Evolutionary conservation across 2,888 invertebrate species (phyloP).

Genomic region (Eulithis testata): DNA sequence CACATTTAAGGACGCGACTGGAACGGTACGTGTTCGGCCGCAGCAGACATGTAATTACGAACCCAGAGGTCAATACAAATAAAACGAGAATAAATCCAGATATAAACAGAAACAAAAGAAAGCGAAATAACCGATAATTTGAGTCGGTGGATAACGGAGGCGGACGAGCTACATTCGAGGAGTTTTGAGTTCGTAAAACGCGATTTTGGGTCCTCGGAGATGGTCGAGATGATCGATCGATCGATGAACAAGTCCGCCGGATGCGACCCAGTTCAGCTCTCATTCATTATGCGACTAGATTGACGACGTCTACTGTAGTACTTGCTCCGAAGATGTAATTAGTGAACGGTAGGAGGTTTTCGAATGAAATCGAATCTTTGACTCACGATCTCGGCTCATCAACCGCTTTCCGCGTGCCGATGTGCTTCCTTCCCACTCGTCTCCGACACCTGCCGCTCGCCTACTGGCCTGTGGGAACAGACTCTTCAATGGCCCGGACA

Average conservation of each 20-base stretch:
- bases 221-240: constrained; percentile 67
- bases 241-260: constrained; percentile 36
- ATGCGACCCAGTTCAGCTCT: constrained; percentile 54
- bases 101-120: constrained; percentile 78
- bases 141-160: constrained; percentile 61
- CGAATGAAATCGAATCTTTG: constrained; percentile 67
- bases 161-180: constrained; percentile 69
- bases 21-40: constrained; percentile 67
- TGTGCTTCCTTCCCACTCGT: constrained; percentile 51
- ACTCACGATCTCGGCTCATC: constrained; percentile 48
- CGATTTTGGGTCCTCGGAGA: constrained; percentile 70
- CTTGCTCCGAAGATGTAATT: constrained; percentile 58
- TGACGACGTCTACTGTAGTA: constrained; percentile 52
- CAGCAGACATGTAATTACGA: constrained; percentile 75
- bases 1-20: constrained; percentile 74
- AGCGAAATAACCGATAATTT: constrained; percentile 81
- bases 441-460: constrained; percentile 70
- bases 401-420: constrained; percentile 55
- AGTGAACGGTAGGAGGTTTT: constrained; percentile 52
- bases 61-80: constrained; percentile 81
- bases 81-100: constrained; percentile 67
- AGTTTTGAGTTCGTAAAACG: constrained; percentile 53
- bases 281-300: constrained; percentile 58
- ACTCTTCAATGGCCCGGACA: constrained; percentile 72
- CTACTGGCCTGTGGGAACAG: constrained; percentile 73